Conservation (phyloP, 2,888 invertebrate genomes). For the Antheraea yamamai region DNA sequence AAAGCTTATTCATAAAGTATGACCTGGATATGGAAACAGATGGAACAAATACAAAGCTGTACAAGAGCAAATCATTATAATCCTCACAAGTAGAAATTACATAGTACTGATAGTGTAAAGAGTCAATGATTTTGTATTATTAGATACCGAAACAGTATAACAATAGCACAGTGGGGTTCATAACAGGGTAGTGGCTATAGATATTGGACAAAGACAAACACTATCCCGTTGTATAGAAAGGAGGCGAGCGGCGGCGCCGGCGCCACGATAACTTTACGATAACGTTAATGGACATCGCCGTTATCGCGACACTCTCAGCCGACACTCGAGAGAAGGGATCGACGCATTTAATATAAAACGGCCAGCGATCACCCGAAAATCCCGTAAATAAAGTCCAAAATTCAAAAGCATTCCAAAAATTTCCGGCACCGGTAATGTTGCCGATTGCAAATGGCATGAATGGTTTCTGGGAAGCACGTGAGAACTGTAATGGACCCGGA, state of each 20-base stretch:
- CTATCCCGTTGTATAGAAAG: conserved; percentile 6
- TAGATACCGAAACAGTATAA: not conserved
- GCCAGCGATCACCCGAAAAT: conserved; percentile 23
- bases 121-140: not conserved
- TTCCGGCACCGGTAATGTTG: conserved; percentile 13
- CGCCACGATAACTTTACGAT: conserved; percentile 74
- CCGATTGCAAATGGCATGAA: conserved; percentile 61
- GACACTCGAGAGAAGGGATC: conserved; percentile 49
- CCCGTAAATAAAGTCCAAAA: conserved; percentile 23
- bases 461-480: conserved; percentile 74
- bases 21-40: not conserved
- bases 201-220: conserved; percentile 12
- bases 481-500: conserved; percentile 66
- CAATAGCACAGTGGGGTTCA: conserved; percentile 8
- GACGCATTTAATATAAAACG: conserved; percentile 39
- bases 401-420: conserved; percentile 22
- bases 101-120: not conserved
- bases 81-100: not conserved
- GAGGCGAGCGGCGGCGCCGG: conserved; percentile 58
- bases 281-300: conserved; percentile 75
- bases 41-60: not conserved
- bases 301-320: conserved; percentile 60
- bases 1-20: no score
- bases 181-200: conserved; percentile 8
- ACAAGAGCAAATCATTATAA: not conserved